A percentile compares a stretch with the other conserved stretches of the same genome.
Conservation (phyloP, 2,888 invertebrate species). For the Pemphredon lugubris region DNA sequence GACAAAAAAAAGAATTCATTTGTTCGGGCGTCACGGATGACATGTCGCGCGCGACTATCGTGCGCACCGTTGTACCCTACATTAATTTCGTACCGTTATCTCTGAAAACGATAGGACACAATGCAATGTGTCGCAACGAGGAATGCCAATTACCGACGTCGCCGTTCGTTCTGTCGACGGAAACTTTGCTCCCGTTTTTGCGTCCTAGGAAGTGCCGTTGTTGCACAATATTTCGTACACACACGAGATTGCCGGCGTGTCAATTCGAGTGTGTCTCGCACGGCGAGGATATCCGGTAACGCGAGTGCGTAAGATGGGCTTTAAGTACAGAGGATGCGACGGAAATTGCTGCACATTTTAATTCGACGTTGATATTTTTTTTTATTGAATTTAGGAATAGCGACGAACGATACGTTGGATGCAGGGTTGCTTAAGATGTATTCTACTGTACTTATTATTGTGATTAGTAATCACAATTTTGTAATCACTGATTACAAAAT, state of each 20-base stretch:
- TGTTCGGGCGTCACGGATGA: background rate
- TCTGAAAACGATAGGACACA: constrained; percentile 7
- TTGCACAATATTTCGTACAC: constrained; percentile 38
- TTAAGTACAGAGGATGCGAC: constrained; percentile 8
- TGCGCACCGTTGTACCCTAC: constrained; percentile 20
- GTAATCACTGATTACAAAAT: too few species aligned
- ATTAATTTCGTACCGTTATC: constrained; percentile 45
- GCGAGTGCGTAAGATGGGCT: too few species aligned
- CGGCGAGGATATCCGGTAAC: constrained; percentile 32
- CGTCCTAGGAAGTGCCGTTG: constrained; percentile 40
- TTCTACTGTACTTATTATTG: too few species aligned
- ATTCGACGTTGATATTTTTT: too few species aligned
- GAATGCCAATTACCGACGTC: constrained; percentile 45
- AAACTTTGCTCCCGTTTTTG: constrained; percentile 40
- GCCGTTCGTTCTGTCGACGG: constrained; percentile 29
- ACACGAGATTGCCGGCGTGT: constrained; percentile 20
- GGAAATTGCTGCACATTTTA: too few species aligned
- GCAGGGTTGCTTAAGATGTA: too few species aligned
- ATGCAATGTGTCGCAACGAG: constrained; percentile 19
- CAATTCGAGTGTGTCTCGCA: constrained; percentile 14
- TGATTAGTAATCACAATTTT: too few species aligned
- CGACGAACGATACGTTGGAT: too few species aligned
- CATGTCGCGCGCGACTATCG: background rate
- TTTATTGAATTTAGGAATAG: too few species aligned
- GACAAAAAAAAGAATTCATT: background rate